These are phyloP conservation scores for Sisyra nigra DNA, from an alignment of 2,888 invertebrate species.

Conservation along the genomic window DNA sequence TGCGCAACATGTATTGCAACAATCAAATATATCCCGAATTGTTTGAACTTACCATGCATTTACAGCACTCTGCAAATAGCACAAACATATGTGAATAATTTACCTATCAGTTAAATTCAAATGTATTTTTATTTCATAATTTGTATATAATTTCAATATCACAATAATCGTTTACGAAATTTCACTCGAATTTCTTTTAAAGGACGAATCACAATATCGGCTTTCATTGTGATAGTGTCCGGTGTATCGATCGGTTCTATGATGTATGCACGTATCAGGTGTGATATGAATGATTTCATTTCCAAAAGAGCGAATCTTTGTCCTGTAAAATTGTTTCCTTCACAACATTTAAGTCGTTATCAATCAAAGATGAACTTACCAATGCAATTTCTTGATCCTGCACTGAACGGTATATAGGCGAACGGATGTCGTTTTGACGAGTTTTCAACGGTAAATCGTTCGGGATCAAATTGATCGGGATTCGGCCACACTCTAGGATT, in stretches of 20 bases:
- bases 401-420: constrained; percentile 30
- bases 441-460: constrained; percentile 48
- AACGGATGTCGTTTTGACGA: constrained; percentile 37
- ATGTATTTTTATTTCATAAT: no score
- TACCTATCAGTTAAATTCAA: no score
- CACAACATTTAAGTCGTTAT: no score
- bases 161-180: not conserved
- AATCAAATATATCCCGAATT: no score
- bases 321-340: constrained; percentile 35
- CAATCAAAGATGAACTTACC: constrained; percentile 14
- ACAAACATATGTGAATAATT: no score
- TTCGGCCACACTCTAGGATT: constrained; percentile 44
- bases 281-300: constrained; percentile 38
- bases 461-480: constrained; percentile 50
- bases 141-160: no score
- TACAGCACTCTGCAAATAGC: no score
- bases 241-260: constrained; percentile 31
- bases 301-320: constrained; percentile 50
- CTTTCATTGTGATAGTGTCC: constrained; percentile 10
- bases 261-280: constrained; percentile 33
- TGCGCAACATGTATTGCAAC: no score
- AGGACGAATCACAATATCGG: not conserved
- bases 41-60: no score
- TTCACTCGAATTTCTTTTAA: not conserved
- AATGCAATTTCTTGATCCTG: constrained; percentile 22